Conservation (phyloP, 2,888 invertebrate genomes). For the Entomobrya multifasciata region DNA sequence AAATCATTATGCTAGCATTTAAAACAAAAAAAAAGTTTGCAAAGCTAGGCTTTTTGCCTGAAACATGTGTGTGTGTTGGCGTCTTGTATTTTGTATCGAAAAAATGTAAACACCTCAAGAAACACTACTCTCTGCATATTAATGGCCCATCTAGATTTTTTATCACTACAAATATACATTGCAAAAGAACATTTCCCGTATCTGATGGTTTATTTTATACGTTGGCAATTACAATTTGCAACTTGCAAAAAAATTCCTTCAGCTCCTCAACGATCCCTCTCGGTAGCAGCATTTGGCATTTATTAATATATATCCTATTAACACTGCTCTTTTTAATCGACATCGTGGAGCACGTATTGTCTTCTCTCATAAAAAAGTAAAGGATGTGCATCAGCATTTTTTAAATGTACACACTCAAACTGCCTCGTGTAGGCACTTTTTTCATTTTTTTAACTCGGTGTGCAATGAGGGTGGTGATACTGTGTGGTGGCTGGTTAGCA, state of each 20-base stretch:
- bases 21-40: not conserved
- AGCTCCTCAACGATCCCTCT: not conserved
- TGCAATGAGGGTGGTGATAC: no score
- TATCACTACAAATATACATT: slow-evolving; percentile 18
- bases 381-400: slow-evolving; percentile 68
- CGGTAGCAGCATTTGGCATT: not conserved
- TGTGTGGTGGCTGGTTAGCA: no score
- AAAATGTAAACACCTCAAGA: slow-evolving; percentile 49
- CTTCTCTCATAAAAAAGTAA: slow-evolving; percentile 41
- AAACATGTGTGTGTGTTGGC: slow-evolving; percentile 29
- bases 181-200: slow-evolving; percentile 67
- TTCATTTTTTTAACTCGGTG: not conserved
- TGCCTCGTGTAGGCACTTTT: not conserved
- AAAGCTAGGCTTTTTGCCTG: no score
- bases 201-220: slow-evolving; percentile 48
- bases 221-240: slow-evolving; percentile 44
- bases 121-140: slow-evolving; percentile 62
- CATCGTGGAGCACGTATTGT: slow-evolving; percentile 26
- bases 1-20: not conserved
- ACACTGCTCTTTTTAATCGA: no score
- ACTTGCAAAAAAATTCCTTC: slow-evolving; percentile 39
- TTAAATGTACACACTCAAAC: slow-evolving; percentile 22
- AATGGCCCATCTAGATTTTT: slow-evolving; percentile 59
- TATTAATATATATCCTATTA: not conserved
- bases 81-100: slow-evolving; percentile 26